phyloP scores from a whole-genome alignment of 2,797 vertebrate genomes.

The Tolypeutes matacus region DNA sequence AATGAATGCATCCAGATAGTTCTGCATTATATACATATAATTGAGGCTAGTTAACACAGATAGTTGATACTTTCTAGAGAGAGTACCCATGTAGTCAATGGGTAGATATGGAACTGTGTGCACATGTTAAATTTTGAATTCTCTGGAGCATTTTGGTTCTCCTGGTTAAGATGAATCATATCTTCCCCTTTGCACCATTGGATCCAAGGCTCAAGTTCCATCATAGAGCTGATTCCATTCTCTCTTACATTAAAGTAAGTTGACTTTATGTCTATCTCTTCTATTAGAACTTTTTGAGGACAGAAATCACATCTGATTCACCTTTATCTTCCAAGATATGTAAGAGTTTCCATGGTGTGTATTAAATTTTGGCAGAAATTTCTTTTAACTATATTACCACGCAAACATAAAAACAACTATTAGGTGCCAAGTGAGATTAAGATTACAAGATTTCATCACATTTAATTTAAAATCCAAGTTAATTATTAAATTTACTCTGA shows the following conservation, averaged over 20 bases:
- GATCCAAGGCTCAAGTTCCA: background rate
- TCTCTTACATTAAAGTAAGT: background rate
- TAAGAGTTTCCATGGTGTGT: background rate
- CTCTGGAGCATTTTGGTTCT: background rate
- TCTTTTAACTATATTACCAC: background rate
- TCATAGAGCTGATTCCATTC: slow-evolving; percentile 27
- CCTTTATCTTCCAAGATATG: background rate
- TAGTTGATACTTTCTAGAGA: background rate
- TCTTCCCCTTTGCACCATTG: background rate
- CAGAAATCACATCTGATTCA: background rate
- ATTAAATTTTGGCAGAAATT: background rate
- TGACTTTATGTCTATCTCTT: slow-evolving; percentile 9
- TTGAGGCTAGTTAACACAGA: background rate
- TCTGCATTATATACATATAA: background rate
- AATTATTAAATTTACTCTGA: background rate
- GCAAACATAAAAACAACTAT: background rate
- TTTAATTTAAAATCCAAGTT: background rate
- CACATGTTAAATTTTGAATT: background rate
- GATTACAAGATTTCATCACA: background rate
- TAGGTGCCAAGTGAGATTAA: background rate
- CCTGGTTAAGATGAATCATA: background rate
- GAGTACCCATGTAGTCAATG: background rate
- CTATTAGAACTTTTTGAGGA: background rate
- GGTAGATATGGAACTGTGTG: background rate
- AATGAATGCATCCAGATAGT: background rate